A percentile compares a stretch with the other conserved stretches of the same genome.
Conservation (phyloP, 1,140 invertebrate genomes). For the Aradophagus sp. region DNA sequence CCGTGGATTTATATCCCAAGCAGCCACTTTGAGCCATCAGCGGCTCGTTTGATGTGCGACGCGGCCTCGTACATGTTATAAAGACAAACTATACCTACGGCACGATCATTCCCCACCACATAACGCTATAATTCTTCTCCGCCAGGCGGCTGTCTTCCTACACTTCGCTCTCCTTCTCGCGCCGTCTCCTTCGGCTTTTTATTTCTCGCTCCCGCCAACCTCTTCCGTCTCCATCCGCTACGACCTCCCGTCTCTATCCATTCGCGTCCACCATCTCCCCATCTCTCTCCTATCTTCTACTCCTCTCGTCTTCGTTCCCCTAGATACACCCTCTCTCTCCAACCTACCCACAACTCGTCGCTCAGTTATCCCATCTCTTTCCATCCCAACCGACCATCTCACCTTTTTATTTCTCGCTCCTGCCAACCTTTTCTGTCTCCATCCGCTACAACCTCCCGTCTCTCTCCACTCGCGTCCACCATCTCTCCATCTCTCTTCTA, state of each 20-base stretch:
- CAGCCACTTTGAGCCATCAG: slow-evolving; percentile 75
- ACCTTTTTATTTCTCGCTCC: slow-evolving; percentile 54
- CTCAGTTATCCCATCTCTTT: too few relatives aligned
- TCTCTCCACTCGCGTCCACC: not conserved
- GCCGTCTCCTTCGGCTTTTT: slow-evolving; percentile 22
- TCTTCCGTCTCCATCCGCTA: slow-evolving; percentile 12
- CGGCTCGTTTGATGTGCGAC: slow-evolving; percentile 74
- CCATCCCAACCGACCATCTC: slow-evolving; percentile 13
- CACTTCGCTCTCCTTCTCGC: slow-evolving; percentile 36
- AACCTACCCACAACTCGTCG: too few relatives aligned
- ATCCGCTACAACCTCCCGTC: not conserved
- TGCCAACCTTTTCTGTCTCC: slow-evolving; percentile 18
- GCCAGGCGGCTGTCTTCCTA: slow-evolving; percentile 56
- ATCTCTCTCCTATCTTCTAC: slow-evolving; percentile 25
- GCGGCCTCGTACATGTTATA: slow-evolving; percentile 72
- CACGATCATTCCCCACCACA: slow-evolving; percentile 73
- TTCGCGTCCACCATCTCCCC: slow-evolving; percentile 4
- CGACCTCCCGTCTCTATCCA: too few relatives aligned
- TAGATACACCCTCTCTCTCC: too few relatives aligned
- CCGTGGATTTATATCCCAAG: slow-evolving; percentile 73
- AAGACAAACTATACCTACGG: slow-evolving; percentile 75
- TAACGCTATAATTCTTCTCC: slow-evolving; percentile 72
- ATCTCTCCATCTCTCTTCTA: slow-evolving; percentile 18
- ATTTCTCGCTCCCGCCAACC: slow-evolving; percentile 50
- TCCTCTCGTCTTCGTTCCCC: too few relatives aligned